Conservation (phyloP, 2,888 invertebrate genomes). For the Acronicta leporina region DNA sequence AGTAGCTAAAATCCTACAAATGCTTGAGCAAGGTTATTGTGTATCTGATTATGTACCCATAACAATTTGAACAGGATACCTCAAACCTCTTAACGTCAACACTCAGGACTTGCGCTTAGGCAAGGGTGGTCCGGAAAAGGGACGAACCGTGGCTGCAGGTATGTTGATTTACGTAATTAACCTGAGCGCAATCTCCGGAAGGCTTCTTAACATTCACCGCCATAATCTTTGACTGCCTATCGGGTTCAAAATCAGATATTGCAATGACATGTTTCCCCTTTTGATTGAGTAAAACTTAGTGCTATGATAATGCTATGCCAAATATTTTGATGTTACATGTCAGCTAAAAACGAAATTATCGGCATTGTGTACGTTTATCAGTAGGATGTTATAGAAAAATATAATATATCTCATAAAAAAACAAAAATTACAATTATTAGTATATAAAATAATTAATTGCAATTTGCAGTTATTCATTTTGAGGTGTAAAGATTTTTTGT, state of each 20-base stretch:
- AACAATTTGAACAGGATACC: slow-evolving; percentile 40
- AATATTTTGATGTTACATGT: no score
- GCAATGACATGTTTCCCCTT: slow-evolving; percentile 18
- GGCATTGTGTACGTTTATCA: no score
- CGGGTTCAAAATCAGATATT: slow-evolving; percentile 44
- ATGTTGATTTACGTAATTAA: slow-evolving; percentile 20
- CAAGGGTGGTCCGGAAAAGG: slow-evolving; percentile 43
- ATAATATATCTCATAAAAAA: no score
- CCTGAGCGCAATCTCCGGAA: slow-evolving; percentile 34
- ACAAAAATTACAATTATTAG: no score
- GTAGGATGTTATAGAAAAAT: no score
- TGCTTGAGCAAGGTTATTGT: slow-evolving; percentile 22
- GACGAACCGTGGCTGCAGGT: slow-evolving; percentile 42
- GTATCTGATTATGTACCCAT: slow-evolving; percentile 38
- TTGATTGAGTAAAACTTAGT: background rate
- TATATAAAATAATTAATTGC: no score
- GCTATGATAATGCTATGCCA: no score
- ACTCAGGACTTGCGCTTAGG: slow-evolving; percentile 47
- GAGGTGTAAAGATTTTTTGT: no score
- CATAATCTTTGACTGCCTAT: slow-evolving; percentile 11
- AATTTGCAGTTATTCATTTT: no score
- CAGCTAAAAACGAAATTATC: no score
- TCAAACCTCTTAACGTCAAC: slow-evolving; percentile 47
- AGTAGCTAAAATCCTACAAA: slow-evolving; percentile 1
- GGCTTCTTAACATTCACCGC: slow-evolving; percentile 7